Evolutionary conservation across 2,113 vertebrate species (phyloP).

Genomic region (Platycercus adscitus): DNA sequence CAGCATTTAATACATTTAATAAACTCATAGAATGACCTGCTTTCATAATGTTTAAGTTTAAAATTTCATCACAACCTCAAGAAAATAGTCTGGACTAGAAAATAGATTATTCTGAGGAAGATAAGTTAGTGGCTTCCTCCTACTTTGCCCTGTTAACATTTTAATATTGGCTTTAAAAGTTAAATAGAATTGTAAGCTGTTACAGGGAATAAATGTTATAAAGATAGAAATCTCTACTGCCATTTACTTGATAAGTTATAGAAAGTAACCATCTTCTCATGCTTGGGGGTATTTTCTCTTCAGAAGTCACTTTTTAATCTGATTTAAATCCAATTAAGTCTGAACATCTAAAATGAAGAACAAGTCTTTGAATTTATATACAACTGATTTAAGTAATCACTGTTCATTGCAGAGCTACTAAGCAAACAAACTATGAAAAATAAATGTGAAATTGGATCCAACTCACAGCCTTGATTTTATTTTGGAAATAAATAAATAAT

Average conservation of each 20-base stretch:
- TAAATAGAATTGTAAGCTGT: conserved; percentile 8
- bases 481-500: conserved; percentile 53
- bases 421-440: conserved; percentile 54
- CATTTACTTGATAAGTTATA: conserved; percentile 24
- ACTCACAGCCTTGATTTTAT: conserved; percentile 21
- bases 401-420: neutral
- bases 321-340: conserved; percentile 66
- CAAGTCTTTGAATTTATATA: conserved; percentile 58
- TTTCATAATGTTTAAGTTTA: neutral
- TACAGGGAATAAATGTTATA: conserved; percentile 22
- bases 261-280: conserved; percentile 39
- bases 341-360: conserved; percentile 60
- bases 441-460: conserved; percentile 31
- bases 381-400: conserved; percentile 55
- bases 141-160: neutral
- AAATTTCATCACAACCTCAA: neutral
- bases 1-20: neutral
- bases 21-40: neutral
- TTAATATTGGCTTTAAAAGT: neutral
- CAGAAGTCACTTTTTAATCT: conserved; percentile 62
- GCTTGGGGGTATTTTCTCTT: conserved; percentile 45
- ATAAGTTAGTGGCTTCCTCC: neutral
- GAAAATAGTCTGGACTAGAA: neutral
- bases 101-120: neutral
- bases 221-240: conserved; percentile 30